Evolutionary conservation across 2,888 invertebrate species (phyloP).

Genomic region (Seira musarum): DNA sequence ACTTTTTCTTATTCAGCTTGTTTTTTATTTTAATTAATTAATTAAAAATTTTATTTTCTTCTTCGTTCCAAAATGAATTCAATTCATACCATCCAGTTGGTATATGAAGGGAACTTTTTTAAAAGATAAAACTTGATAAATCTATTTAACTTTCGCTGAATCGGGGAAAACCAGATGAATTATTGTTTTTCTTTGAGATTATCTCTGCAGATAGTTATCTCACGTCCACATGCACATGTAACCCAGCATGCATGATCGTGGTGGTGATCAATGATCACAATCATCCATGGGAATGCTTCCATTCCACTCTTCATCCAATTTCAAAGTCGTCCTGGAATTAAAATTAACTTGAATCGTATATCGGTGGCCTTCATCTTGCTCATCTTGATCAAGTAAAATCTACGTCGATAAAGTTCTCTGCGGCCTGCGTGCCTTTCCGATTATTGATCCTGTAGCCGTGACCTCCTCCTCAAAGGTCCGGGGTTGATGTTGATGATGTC

Average conservation of each 20-base stretch:
- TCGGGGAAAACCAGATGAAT: background rate
- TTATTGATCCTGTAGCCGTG: conserved; percentile 59
- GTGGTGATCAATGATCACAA: background rate
- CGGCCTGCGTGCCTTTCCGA: conserved; percentile 24
- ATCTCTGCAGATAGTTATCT: background rate
- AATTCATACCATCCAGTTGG: background rate
- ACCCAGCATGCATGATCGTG: background rate
- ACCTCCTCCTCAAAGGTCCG: conserved; percentile 36
- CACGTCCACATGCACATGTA: background rate
- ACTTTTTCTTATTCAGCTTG: conserved; percentile 7
- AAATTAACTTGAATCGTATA: background rate
- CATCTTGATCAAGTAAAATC: background rate
- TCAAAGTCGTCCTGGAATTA: too few species aligned
- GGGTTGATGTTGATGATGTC: conserved; percentile 39
- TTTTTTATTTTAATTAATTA: background rate
- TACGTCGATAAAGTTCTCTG: background rate
- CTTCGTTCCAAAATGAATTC: background rate
- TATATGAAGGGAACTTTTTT: background rate
- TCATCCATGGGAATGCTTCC: too few species aligned
- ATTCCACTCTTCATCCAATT: too few species aligned
- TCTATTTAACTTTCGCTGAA: conserved; percentile 1
- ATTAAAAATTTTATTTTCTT: background rate
- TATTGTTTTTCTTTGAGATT: background rate
- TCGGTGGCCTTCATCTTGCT: background rate
- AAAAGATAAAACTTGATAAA: background rate